phyloP scores from a whole-genome alignment of 2,888 invertebrate genomes.

The Sphaeridia pumilis region DNA sequence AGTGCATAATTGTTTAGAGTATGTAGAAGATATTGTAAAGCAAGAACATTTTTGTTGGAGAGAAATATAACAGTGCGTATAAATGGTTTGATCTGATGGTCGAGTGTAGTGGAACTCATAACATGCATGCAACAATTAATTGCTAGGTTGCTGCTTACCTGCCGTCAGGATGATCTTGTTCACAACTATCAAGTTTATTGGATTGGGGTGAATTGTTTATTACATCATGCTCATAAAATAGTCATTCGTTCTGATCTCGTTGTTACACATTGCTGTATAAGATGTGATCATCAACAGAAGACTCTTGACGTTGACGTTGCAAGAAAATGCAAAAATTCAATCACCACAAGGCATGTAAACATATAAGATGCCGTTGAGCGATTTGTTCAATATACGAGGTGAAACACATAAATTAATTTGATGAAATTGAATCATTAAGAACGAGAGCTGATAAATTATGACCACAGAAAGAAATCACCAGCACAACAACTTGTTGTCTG shows the following conservation, averaged over 20 bases:
- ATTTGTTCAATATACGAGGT: too few relatives aligned
- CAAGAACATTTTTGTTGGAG: too few relatives aligned
- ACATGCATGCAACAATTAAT: neutral
- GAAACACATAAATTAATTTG: neutral
- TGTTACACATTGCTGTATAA: neutral
- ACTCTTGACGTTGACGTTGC: too few relatives aligned
- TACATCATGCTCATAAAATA: too few relatives aligned
- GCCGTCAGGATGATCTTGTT: neutral
- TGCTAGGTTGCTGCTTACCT: too few relatives aligned
- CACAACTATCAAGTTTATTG: neutral
- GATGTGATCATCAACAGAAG: neutral
- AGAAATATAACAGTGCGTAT: too few relatives aligned
- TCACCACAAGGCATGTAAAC: neutral
- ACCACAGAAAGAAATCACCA: too few relatives aligned
- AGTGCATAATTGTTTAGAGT: neutral
- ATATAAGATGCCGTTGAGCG: neutral
- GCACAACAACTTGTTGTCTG: too few relatives aligned
- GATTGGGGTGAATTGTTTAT: neutral
- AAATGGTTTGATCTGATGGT: too few relatives aligned
- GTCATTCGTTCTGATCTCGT: neutral
- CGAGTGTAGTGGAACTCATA: too few relatives aligned
- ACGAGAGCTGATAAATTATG: too few relatives aligned
- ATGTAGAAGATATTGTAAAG: neutral
- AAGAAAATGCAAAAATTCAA: neutral
- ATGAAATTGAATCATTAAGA: conserved; percentile 1